A percentile compares a stretch with the other conserved stretches of the same genome.
These are phyloP conservation scores for Nymphicus hollandicus DNA, from an alignment of 2,113 vertebrate genomes.

Conservation along the genomic window DNA sequence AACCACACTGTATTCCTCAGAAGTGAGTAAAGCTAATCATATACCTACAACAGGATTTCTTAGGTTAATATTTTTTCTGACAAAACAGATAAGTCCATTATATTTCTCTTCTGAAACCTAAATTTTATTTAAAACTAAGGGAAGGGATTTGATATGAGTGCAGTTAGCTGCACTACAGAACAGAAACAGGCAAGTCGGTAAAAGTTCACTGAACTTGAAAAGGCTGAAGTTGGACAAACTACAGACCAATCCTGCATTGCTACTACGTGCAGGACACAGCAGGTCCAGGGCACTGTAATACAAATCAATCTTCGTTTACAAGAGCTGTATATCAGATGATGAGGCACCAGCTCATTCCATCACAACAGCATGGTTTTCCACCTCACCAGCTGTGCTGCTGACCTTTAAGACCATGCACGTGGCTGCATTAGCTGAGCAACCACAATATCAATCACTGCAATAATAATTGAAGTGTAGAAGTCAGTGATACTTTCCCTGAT, in stretches of 20 bases:
- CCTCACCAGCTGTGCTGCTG: constrained; percentile 35
- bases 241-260: not conserved
- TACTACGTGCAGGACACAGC: not conserved
- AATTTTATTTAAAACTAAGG: not conserved
- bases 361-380: not conserved
- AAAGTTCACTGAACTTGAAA: not conserved
- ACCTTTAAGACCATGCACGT: not conserved
- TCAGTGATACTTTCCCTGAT: not conserved
- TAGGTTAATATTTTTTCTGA: not conserved
- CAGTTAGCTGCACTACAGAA: not conserved
- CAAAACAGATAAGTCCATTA: not conserved
- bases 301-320: constrained; percentile 28
- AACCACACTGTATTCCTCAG: not conserved
- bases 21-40: not conserved
- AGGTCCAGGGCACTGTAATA: not conserved
- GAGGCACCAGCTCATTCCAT: not conserved
- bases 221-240: not conserved
- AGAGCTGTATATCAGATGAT: not conserved
- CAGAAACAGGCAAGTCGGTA: not conserved
- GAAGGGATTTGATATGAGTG: not conserved
- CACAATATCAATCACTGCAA: constrained; percentile 10
- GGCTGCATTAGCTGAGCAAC: not conserved
- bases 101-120: not conserved
- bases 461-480: constrained; percentile 13
- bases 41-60: not conserved